Base-by-base conservation (phyloP, 2,113 vertebrate genomes). In the Anseranas semipalmata region DNA sequence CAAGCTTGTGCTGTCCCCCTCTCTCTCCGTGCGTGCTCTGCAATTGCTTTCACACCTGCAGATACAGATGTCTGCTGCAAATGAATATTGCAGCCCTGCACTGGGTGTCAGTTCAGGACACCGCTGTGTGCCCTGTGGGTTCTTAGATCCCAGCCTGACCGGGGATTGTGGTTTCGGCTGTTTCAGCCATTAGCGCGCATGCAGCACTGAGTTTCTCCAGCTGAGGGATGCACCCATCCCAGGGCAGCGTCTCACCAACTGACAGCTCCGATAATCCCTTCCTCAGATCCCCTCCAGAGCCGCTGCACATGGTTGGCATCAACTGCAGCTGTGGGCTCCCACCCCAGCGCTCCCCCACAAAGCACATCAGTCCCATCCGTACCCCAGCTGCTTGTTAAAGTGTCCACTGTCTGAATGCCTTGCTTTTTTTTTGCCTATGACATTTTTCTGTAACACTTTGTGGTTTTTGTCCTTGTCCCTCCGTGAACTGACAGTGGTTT, bases 311-410 rank as follows among this genome's bases (percentile, higher is more conserved):
- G 17, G 48, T 32, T 76, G 55, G 53, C 45, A 39, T 19, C 10
- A 39, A 8, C 3, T 67, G 77, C 35, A 70, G 25, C 32, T 33
- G 25, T 20, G 8, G 58, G 9, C 33, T 59, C 32, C 22, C 37
- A 48, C 25, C 15, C 25, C 37, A 37, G n/a, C 0, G 1, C 24
- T 80, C 24, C 28, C 32, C 24, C 24, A 17, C 35, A 73, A 71
- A 72, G 25, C 33, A 12, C 25, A 10, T 33, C 0, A 0, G 15
- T 21, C 9, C 30, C 24, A 55, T 55, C 15, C 18, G 32, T 7
- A 39, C 10, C 60, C 71, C 28, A 46, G 27, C 30, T 0, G 0
- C 25, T 48, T 27, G 7, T 19, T 37, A 53, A 82, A 43, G 33
- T 56, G 15, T 84, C 24, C 16, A 19, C n/a, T 72, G 48, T 56